Conservation (phyloP, 1,140 invertebrate genomes). For the Zeugodacus cucurbitae region DNA sequence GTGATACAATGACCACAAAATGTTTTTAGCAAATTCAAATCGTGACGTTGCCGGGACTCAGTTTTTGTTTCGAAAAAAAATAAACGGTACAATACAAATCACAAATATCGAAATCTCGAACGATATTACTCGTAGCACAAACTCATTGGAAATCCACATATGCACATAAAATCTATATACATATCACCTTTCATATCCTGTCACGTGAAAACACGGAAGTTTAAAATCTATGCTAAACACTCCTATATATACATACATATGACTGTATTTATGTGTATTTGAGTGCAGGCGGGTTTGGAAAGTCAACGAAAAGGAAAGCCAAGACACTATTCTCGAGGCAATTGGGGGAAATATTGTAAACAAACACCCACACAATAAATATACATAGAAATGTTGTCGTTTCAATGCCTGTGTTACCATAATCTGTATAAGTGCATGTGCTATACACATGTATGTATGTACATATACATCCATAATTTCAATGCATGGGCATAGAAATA, state of each 20-base stretch:
- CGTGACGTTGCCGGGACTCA: no score
- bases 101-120: no score
- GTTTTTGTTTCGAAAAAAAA: no score
- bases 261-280: neutral
- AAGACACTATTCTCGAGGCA: neutral
- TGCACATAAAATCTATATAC: no score
- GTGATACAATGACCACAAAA: neutral
- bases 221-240: neutral
- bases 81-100: no score
- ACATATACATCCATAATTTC: neutral
- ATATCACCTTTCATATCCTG: no score
- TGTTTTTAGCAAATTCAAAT: no score
- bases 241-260: neutral
- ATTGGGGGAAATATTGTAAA: neutral
- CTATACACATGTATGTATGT: neutral
- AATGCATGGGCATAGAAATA: neutral
- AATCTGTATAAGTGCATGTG: neutral
- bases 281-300: neutral
- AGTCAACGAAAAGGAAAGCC: neutral
- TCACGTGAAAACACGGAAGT: neutral
- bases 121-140: no score
- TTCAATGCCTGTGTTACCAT: conserved; percentile 1
- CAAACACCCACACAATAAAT: neutral
- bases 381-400: neutral
- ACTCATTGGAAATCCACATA: no score